These are phyloP conservation scores for Malthinus seriepunctatus DNA, from an alignment of 2,888 invertebrate species.

Conservation along the genomic window DNA sequence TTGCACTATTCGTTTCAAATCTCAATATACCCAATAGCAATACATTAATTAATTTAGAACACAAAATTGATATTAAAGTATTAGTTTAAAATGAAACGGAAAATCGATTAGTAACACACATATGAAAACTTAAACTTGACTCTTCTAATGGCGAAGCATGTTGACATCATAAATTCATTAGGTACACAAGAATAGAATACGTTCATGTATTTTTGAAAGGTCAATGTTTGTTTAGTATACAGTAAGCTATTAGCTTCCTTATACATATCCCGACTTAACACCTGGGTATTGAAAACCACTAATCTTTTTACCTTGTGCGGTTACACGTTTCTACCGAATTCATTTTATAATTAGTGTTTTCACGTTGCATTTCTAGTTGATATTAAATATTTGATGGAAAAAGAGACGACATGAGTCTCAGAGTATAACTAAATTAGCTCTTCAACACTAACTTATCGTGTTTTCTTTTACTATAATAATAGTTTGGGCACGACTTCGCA, in stretches of 20 bases:
- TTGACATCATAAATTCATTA: conserved; percentile 2
- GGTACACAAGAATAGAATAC: conserved; percentile 17
- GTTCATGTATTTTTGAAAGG: conserved; percentile 34
- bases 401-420: conserved; percentile 10
- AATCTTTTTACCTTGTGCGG: conserved; percentile 43
- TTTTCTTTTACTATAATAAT: conserved; percentile 35
- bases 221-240: conserved; percentile 39
- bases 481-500: conserved; percentile 37
- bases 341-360: conserved; percentile 17
- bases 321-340: conserved; percentile 39
- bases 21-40: no score
- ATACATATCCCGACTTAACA: conserved; percentile 41
- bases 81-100: no score
- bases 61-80: no score
- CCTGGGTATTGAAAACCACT: conserved; percentile 43
- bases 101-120: no score
- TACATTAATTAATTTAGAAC: no score
- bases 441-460: conserved; percentile 30
- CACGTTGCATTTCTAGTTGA: conserved; percentile 9
- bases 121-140: no score
- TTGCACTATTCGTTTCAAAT: no score
- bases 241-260: conserved; percentile 38
- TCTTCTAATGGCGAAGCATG: background rate
- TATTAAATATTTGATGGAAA: conserved; percentile 1
- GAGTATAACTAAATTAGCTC: conserved; percentile 12